Evolutionary conservation across 2,888 invertebrate species (phyloP).

Genomic region (Athripsodes cinereus): DNA sequence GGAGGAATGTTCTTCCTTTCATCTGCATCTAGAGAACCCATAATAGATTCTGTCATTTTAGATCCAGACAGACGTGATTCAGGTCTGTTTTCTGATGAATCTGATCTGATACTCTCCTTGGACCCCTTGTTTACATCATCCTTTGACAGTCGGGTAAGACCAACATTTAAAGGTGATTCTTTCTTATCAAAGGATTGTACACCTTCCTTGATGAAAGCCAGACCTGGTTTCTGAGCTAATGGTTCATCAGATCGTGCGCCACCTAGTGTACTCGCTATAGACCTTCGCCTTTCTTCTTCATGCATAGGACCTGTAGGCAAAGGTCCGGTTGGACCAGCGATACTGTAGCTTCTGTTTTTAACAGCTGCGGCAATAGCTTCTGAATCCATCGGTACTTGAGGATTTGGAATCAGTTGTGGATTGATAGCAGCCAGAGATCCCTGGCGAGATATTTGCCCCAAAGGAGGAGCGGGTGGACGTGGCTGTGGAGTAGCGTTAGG

Average conservation of each 20-base stretch:
- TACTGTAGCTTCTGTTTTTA: slow-evolving; percentile 51
- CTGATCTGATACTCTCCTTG: slow-evolving; percentile 43
- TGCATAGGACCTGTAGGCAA: slow-evolving; percentile 38
- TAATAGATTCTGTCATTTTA: slow-evolving; percentile 48
- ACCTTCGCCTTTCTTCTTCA: slow-evolving; percentile 47
- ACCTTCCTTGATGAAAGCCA: slow-evolving; percentile 46
- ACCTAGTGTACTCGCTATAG: slow-evolving; percentile 43
- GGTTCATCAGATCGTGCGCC: slow-evolving; percentile 43
- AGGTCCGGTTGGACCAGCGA: slow-evolving; percentile 44
- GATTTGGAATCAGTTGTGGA: slow-evolving; percentile 37
- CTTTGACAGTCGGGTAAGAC: slow-evolving; percentile 29
- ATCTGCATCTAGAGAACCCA: slow-evolving; percentile 39
- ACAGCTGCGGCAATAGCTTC: slow-evolving; percentile 41
- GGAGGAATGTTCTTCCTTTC: slow-evolving; percentile 26
- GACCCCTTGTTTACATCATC: slow-evolving; percentile 41
- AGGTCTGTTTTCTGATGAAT: slow-evolving; percentile 39
- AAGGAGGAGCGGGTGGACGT: slow-evolving; percentile 30
- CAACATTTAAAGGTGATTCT: slow-evolving; percentile 33
- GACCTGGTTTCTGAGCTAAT: slow-evolving; percentile 38
- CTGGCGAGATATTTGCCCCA: slow-evolving; percentile 39
- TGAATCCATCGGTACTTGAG: slow-evolving; percentile 41
- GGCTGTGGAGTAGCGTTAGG: slow-evolving; percentile 24
- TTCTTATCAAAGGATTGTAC: slow-evolving; percentile 32
- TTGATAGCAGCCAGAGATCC: slow-evolving; percentile 42
- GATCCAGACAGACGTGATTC: slow-evolving; percentile 45